Conservation (phyloP, 1,140 invertebrate genomes). For the Temnothorax curvispinosus region DNA sequence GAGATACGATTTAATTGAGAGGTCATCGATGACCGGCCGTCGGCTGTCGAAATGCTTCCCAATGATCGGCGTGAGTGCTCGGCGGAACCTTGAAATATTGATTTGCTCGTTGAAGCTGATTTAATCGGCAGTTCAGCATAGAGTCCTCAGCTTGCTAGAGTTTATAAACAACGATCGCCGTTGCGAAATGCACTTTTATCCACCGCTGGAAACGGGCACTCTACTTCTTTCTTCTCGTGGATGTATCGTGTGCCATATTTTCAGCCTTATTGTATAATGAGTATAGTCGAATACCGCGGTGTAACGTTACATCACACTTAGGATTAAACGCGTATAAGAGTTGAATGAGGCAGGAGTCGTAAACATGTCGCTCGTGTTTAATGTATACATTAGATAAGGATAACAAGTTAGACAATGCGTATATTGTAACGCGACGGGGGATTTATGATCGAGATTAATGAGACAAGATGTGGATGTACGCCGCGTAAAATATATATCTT, state of each 20-base stretch:
- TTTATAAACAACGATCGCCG: slow-evolving; percentile 74
- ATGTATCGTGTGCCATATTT: neutral
- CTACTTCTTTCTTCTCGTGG: neutral
- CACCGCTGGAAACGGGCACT: neutral
- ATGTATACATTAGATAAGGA: slow-evolving; percentile 32
- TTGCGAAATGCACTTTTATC: slow-evolving; percentile 61
- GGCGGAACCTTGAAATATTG: slow-evolving; percentile 82
- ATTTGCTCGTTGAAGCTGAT: slow-evolving; percentile 82
- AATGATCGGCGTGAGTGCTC: slow-evolving; percentile 41
- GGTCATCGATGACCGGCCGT: neutral
- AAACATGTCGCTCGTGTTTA: neutral
- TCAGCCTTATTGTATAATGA: neutral
- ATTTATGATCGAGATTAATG: slow-evolving; percentile 40
- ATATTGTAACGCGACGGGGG: neutral
- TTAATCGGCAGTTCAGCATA: slow-evolving; percentile 75
- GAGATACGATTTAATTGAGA: slow-evolving; percentile 10
- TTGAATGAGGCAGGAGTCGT: neutral
- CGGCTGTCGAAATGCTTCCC: slow-evolving; percentile 10
- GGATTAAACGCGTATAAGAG: slow-evolving; percentile 6
- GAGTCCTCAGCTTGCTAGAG: slow-evolving; percentile 69
- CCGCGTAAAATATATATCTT: neutral
- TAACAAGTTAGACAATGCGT: slow-evolving; percentile 6
- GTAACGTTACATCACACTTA: neutral
- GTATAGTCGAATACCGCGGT: neutral
- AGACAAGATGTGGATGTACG: neutral